A percentile compares a stretch with the other conserved stretches of the same genome.
Conservation (phyloP, 2,113 vertebrate genomes). For the Coreoperca whiteheadi region DNA sequence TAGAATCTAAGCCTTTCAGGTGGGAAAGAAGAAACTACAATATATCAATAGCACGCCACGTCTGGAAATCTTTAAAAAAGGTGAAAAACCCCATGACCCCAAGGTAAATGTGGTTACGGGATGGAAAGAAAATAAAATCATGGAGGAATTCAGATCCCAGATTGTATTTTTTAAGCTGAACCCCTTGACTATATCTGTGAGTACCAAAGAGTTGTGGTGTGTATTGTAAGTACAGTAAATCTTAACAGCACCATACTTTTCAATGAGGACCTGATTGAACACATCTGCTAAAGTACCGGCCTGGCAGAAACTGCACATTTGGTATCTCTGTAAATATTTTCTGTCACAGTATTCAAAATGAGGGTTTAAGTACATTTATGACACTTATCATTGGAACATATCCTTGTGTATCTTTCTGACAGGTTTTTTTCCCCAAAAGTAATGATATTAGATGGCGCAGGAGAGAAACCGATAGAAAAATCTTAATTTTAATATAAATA, state of each 20-base stretch:
- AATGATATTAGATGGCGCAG: conserved; percentile 61
- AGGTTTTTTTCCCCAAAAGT: conserved; percentile 54
- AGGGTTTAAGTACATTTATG: conserved; percentile 75
- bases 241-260: conserved; percentile 54
- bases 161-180: background rate
- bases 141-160: conserved; percentile 9
- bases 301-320: conserved; percentile 70
- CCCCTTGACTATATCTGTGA: conserved; percentile 8
- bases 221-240: conserved; percentile 45
- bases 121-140: conserved; percentile 18
- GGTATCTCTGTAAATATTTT: conserved; percentile 73
- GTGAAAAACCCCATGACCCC: conserved; percentile 10
- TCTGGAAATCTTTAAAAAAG: background rate
- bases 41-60: background rate
- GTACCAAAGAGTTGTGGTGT: conserved; percentile 56
- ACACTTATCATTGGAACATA: conserved; percentile 76
- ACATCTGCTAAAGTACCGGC: conserved; percentile 56
- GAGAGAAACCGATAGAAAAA: conserved; percentile 77
- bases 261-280: conserved; percentile 57
- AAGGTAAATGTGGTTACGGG: conserved; percentile 11
- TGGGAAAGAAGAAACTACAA: background rate
- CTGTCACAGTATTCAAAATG: conserved; percentile 82
- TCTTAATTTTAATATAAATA: conserved; percentile 83
- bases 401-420: conserved; percentile 76
- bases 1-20: background rate